phyloP scores from a whole-genome alignment of 1,140 invertebrate species.

The Drosophila sp. region DNA sequence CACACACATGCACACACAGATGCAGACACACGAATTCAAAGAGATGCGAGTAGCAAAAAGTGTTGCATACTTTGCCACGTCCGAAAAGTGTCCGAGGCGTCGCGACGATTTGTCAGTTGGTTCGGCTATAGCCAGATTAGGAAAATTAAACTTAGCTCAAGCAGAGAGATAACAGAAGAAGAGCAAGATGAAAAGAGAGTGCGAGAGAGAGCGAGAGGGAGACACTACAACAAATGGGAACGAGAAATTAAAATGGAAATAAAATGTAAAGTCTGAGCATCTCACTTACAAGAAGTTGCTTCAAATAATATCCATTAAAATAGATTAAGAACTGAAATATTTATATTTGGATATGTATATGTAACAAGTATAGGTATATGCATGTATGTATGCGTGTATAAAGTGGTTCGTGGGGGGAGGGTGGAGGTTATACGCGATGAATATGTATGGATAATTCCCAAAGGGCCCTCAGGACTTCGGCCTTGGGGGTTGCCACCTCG shows the following conservation, averaged over 20 bases:
- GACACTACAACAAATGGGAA: constrained; percentile 32
- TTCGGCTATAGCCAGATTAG: constrained; percentile 58
- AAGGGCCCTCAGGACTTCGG: constrained; percentile 12
- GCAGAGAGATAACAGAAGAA: not conserved
- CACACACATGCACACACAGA: constrained; percentile 24
- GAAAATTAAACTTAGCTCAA: constrained; percentile 66
- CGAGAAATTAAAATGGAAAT: constrained; percentile 70
- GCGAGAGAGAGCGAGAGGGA: not conserved
- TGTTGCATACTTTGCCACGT: constrained; percentile 75
- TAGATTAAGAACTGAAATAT: constrained; percentile 82
- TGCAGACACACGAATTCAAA: constrained; percentile 5
- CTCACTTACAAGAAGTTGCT: constrained; percentile 42
- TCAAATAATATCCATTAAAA: constrained; percentile 82
- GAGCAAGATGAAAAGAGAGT: not conserved
- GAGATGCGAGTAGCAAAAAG: constrained; percentile 44
- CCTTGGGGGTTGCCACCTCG: constrained; percentile 27
- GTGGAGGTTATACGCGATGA: constrained; percentile 12
- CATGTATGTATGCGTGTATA: not conserved
- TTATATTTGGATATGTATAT: constrained; percentile 57
- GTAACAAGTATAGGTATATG: not conserved
- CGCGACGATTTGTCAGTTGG: constrained; percentile 56
- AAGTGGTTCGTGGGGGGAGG: not conserved
- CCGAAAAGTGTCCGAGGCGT: constrained; percentile 33
- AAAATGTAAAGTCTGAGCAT: constrained; percentile 50
- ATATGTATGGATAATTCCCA: constrained; percentile 50